Evolutionary conservation across 2,888 invertebrate genomes (phyloP).

Genomic region (Stenoptilia bipunctidactyla): DNA sequence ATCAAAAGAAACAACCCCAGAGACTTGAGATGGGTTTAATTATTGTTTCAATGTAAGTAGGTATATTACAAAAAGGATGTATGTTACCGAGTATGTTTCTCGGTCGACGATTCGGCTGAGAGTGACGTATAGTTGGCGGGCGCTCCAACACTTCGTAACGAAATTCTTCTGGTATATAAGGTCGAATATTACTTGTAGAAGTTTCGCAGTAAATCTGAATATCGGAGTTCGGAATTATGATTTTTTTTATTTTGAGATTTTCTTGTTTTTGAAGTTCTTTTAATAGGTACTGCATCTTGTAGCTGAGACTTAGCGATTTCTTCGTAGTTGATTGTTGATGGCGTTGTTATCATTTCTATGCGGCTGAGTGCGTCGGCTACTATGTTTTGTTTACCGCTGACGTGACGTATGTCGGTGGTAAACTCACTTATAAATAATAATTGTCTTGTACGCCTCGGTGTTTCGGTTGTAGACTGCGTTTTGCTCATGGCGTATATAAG

Average conservation of each 20-base stretch:
- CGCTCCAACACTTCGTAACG: no score
- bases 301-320: conserved; percentile 8
- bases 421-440: conserved; percentile 15
- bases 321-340: conserved; percentile 7
- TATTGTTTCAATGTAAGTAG: no score
- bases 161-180: no score
- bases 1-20: no score
- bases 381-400: conserved; percentile 10
- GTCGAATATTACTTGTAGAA: no score
- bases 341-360: conserved; percentile 12
- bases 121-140: no score
- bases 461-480: conserved; percentile 4
- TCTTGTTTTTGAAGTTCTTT: conserved; percentile 2
- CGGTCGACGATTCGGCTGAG: no score
- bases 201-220: no score
- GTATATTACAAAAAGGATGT: no score
- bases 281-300: conserved; percentile 4
- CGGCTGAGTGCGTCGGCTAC: conserved; percentile 16
- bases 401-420: conserved; percentile 11
- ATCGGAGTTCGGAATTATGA: not conserved
- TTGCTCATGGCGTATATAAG: conserved; percentile 8
- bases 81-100: no score
- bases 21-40: no score
- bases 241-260: conserved; percentile 2
- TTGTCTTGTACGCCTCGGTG: conserved; percentile 9